Conservation (phyloP, 2,888 invertebrate species). For the Molorchus minor region DNA sequence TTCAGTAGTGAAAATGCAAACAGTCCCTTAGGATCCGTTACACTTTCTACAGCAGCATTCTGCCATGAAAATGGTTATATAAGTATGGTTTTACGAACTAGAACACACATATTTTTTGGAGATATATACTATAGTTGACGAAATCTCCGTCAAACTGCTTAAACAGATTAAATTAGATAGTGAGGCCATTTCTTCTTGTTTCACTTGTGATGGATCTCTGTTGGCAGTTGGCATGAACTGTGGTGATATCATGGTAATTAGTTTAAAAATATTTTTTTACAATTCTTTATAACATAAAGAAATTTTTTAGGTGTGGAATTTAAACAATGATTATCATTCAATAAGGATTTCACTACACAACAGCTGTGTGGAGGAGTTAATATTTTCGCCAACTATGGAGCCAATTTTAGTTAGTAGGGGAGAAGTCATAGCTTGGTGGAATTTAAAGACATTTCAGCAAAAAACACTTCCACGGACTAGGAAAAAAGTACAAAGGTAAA, state of each 20-base stretch:
- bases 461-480: too few species aligned
- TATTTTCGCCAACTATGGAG: constrained; percentile 66
- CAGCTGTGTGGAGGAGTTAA: constrained; percentile 64
- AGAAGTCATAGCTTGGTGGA: constrained; percentile 70
- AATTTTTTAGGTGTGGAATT: constrained; percentile 35
- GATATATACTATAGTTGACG: constrained; percentile 20
- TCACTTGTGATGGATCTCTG: constrained; percentile 67
- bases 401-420: constrained; percentile 67
- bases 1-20: constrained; percentile 3
- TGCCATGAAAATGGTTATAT: constrained; percentile 28
- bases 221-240: constrained; percentile 72
- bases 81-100: constrained; percentile 23
- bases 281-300: neutral
- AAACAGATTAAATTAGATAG: constrained; percentile 31
- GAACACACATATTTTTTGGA: constrained; percentile 25
- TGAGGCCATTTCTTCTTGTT: constrained; percentile 47
- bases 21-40: constrained; percentile 21
- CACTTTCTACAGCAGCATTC: constrained; percentile 23
- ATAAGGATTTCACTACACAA: constrained; percentile 65
- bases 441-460: constrained; percentile 49
- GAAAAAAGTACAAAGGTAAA: too few species aligned
- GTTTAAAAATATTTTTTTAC: neutral
- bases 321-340: constrained; percentile 25
- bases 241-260: constrained; percentile 70
- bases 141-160: constrained; percentile 1